Evolutionary conservation across 2,113 vertebrate species (phyloP).

Genomic region (Calidris pugnax): DNA sequence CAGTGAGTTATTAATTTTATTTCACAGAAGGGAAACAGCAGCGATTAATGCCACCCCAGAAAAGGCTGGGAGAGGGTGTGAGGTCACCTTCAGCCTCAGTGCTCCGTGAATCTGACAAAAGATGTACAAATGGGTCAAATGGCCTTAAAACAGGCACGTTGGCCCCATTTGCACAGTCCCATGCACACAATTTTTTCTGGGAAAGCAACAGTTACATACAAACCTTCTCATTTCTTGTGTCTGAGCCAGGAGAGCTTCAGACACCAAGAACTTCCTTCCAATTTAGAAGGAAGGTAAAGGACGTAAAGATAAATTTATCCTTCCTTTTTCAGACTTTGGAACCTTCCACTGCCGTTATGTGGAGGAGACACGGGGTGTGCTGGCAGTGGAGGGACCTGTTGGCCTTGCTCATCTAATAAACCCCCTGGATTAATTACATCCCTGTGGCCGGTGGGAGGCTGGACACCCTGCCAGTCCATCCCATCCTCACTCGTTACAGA

Average conservation of each 20-base stretch:
- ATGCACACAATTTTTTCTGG: not conserved
- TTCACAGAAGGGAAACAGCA: not conserved
- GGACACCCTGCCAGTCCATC: not conserved
- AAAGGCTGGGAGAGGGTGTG: not conserved
- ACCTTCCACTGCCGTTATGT: not conserved
- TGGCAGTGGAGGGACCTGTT: not conserved
- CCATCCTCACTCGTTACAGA: not conserved
- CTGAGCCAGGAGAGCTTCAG: not conserved
- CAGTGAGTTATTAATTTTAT: fast-evolving
- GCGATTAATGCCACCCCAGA: not conserved
- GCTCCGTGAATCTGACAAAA: not conserved
- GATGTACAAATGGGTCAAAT: not conserved
- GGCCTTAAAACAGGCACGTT: not conserved
- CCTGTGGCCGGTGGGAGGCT: not conserved
- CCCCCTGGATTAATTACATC: not conserved
- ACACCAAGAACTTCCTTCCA: not conserved
- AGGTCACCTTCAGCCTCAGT: not conserved
- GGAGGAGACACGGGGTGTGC: not conserved
- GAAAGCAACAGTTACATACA: not conserved
- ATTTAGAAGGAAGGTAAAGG: not conserved
- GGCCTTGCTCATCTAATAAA: not conserved
- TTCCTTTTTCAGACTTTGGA: not conserved
- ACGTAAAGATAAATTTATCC: not conserved
- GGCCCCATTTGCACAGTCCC: not conserved
- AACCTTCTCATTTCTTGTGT: not conserved